Evolutionary conservation across 2,113 vertebrate species (phyloP).

Genomic region (Aix galericulata): DNA sequence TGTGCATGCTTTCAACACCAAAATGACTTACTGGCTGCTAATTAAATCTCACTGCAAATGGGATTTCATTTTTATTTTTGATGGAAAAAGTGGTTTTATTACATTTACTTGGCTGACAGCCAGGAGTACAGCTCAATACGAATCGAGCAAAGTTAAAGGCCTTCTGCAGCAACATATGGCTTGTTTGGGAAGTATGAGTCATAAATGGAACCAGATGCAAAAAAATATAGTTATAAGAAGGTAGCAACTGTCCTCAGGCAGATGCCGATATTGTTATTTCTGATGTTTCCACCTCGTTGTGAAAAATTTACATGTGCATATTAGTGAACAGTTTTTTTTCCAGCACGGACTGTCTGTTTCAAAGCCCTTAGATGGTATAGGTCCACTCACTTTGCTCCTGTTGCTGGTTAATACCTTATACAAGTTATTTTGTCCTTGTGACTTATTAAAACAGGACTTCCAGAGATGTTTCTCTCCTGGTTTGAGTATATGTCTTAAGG

Average conservation of each 20-base stretch:
- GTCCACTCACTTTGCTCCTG: not conserved
- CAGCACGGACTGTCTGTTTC: not conserved
- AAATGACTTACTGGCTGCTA: slow-evolving; percentile 63
- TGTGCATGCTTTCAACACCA: slow-evolving; percentile 53
- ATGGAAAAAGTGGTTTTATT: slow-evolving; percentile 70
- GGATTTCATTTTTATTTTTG: slow-evolving; percentile 74
- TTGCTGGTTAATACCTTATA: not conserved
- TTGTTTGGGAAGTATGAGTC: slow-evolving; percentile 77
- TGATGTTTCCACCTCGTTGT: slow-evolving; percentile 6
- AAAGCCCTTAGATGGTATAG: not conserved
- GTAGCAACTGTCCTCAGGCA: slow-evolving; percentile 60
- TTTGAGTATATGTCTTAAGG: slow-evolving; percentile 7
- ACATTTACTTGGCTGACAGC: slow-evolving; percentile 63
- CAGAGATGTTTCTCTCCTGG: not conserved
- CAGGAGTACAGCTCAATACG: slow-evolving; percentile 60
- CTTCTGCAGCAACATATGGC: slow-evolving; percentile 72
- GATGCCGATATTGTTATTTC: slow-evolving; percentile 55
- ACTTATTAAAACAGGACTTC: not conserved
- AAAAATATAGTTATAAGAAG: slow-evolving; percentile 41
- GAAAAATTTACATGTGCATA: not conserved
- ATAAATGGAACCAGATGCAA: slow-evolving; percentile 78
- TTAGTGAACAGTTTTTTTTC: not conserved
- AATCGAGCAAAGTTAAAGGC: slow-evolving; percentile 68
- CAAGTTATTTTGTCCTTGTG: not conserved
- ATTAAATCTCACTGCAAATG: slow-evolving; percentile 71